phyloP scores from a whole-genome alignment of 2,888 invertebrate species.

The Lomographa bimaculata region DNA sequence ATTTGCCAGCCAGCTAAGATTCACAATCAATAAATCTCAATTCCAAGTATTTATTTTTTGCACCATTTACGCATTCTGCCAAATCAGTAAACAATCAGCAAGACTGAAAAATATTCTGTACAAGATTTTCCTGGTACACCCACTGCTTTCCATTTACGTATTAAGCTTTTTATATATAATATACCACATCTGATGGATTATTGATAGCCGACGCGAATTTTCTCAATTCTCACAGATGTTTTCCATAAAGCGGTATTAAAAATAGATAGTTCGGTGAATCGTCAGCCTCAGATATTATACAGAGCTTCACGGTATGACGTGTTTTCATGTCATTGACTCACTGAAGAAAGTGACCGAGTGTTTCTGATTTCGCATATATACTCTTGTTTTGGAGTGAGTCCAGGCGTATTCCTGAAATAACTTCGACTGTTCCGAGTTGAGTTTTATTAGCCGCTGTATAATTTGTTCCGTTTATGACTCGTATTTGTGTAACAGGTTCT shows the following conservation, averaged over 20 bases:
- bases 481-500: slow-evolving; percentile 1
- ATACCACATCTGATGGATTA: slow-evolving; percentile 39
- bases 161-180: slow-evolving; percentile 35
- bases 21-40: slow-evolving; percentile 7
- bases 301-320: slow-evolving; percentile 34
- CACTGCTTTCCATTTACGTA: slow-evolving; percentile 31
- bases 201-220: slow-evolving; percentile 31
- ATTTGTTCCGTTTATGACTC: slow-evolving; percentile 50
- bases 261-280: slow-evolving; percentile 55
- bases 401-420: slow-evolving; percentile 78
- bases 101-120: slow-evolving; percentile 14
- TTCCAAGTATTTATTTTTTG: slow-evolving; percentile 7
- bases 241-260: slow-evolving; percentile 31
- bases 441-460: slow-evolving; percentile 62
- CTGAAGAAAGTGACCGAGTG: slow-evolving; percentile 73
- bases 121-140: slow-evolving; percentile 30
- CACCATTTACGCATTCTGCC: slow-evolving; percentile 14
- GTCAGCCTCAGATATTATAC: slow-evolving; percentile 30
- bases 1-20: slow-evolving; percentile 1
- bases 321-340: slow-evolving; percentile 73
- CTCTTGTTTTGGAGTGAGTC: slow-evolving; percentile 71
- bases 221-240: slow-evolving; percentile 34
- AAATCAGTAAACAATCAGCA: slow-evolving; percentile 11
- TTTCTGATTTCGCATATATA: slow-evolving; percentile 59
- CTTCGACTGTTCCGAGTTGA: slow-evolving; percentile 61